These are phyloP conservation scores for Melanaphis sacchari DNA, from an alignment of 1,140 invertebrate species.

Conservation along the genomic window DNA sequence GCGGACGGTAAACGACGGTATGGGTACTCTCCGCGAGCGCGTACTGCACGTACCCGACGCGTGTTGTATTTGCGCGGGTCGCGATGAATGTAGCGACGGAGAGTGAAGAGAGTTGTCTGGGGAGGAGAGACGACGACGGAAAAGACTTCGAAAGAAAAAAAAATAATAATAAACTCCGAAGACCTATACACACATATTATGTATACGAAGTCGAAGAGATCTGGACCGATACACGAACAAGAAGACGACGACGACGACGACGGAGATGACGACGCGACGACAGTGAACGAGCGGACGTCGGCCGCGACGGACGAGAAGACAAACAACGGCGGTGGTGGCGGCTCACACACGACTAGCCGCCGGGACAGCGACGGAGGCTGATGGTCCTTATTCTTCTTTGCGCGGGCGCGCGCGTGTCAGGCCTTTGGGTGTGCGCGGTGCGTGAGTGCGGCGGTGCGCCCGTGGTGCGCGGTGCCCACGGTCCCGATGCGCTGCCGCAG, in stretches of 20 bases:
- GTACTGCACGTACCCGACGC: too few relatives aligned
- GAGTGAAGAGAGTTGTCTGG: too few relatives aligned
- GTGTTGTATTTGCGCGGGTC: too few relatives aligned
- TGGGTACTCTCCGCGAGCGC: too few relatives aligned
- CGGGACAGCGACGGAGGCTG: slow-evolving; percentile 25
- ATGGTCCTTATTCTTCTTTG: neutral
- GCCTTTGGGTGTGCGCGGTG: neutral
- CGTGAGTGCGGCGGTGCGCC: neutral
- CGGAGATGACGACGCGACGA: too few relatives aligned
- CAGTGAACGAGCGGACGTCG: neutral
- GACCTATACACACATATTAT: too few relatives aligned
- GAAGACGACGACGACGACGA: neutral
- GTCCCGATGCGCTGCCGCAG: slow-evolving; percentile 10
- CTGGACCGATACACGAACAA: too few relatives aligned
- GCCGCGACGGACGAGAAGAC: neutral
- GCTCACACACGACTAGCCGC: slow-evolving; percentile 21
- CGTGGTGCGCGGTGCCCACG: neutral
- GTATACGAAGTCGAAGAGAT: neutral
- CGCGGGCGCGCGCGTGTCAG: neutral
- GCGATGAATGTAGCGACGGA: too few relatives aligned
- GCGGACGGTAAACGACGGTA: too few relatives aligned
- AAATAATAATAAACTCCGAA: too few relatives aligned
- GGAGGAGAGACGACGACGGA: too few relatives aligned
- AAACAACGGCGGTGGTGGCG: neutral
- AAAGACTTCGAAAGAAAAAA: too few relatives aligned